Conservation (phyloP, 2,797 vertebrate genomes). For the Danio tinwini region DNA sequence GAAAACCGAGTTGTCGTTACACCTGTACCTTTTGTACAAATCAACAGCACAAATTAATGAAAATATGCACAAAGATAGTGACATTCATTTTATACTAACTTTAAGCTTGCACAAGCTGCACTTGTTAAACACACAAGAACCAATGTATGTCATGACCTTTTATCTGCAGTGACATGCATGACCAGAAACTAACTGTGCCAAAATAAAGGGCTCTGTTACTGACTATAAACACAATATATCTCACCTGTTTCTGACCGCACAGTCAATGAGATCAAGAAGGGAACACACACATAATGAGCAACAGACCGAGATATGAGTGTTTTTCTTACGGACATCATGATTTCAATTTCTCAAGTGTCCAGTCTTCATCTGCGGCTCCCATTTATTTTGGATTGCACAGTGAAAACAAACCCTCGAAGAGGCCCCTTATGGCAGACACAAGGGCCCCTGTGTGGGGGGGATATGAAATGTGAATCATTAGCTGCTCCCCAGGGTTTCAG, state of each 20-base stretch:
- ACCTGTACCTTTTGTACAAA: too few species aligned
- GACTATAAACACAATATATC: slow-evolving; percentile 19
- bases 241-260: slow-evolving; percentile 7
- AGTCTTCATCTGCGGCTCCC: slow-evolving; percentile 52
- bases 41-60: neutral
- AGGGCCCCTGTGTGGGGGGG: slow-evolving; percentile 68
- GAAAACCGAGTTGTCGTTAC: too few species aligned
- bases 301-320: slow-evolving; percentile 13
- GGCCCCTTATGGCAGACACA: slow-evolving; percentile 64
- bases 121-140: neutral
- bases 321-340: slow-evolving; percentile 19
- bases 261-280: neutral
- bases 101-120: neutral
- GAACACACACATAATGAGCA: slow-evolving; percentile 9
- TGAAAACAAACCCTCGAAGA: slow-evolving; percentile 45
- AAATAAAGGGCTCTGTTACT: neutral
- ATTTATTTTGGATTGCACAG: slow-evolving; percentile 41
- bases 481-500: slow-evolving; percentile 67
- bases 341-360: slow-evolving; percentile 32
- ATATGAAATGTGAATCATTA: slow-evolving; percentile 77
- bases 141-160: neutral
- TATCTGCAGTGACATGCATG: slow-evolving; percentile 4
- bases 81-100: neutral
- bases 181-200: neutral
- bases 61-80: neutral